Conservation (phyloP, 2,797 vertebrate species). For the Ctenosaura bakeri region DNA sequence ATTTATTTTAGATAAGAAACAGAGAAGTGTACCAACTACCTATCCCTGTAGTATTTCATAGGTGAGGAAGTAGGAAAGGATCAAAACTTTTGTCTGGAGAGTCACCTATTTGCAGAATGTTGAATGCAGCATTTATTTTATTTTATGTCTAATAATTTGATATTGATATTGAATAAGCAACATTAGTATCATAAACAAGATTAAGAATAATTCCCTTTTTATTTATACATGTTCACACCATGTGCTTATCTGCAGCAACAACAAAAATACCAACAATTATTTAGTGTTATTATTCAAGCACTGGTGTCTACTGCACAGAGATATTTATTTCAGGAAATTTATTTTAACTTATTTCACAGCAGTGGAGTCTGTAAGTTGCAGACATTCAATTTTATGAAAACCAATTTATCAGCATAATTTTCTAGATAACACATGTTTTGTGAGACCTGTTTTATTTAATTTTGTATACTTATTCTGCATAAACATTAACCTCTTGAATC, state of each 20-base stretch:
- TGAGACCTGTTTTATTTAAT: constrained; percentile 8
- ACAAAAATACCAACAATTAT: background rate
- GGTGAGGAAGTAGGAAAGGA: background rate
- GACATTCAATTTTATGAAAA: constrained; percentile 22
- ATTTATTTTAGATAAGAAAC: background rate
- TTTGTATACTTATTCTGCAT: constrained; percentile 16
- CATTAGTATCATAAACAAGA: background rate
- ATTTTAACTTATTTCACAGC: background rate
- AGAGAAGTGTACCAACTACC: background rate
- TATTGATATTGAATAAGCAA: background rate
- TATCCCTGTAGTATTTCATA: background rate
- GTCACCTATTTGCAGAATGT: background rate
- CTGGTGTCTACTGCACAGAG: background rate
- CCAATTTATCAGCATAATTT: constrained; percentile 13
- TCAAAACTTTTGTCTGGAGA: background rate
- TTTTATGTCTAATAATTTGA: background rate
- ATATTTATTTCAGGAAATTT: constrained; percentile 19
- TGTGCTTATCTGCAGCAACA: background rate
- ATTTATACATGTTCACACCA: background rate
- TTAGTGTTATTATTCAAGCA: background rate
- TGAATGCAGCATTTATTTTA: background rate
- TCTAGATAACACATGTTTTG: constrained; percentile 1
- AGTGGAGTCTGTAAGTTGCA: background rate
- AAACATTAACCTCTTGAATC: constrained; percentile 11
- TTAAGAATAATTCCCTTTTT: background rate